phyloP scores from a whole-genome alignment of 2,113 vertebrate genomes.

The Axis porcinus region DNA sequence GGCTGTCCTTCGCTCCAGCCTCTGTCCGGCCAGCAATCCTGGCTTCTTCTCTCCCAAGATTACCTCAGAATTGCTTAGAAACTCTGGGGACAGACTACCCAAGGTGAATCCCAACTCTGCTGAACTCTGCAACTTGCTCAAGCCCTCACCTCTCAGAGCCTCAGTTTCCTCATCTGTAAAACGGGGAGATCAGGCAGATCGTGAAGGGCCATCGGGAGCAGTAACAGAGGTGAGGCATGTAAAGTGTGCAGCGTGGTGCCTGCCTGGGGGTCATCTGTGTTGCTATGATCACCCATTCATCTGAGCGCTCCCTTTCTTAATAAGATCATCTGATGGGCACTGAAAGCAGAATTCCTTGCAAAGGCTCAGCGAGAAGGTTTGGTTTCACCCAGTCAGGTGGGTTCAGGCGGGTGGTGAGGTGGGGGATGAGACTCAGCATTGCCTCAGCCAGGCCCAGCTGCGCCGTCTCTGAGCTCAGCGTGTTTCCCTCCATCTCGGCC shows the following conservation, averaged over 20 bases:
- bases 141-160: not conserved
- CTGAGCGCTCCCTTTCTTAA: not conserved
- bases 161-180: not conserved
- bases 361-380: not conserved
- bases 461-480: accelerated
- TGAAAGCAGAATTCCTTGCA: not conserved
- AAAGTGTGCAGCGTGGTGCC: accelerated
- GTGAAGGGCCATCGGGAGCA: not conserved
- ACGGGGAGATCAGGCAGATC: not conserved
- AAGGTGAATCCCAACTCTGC: not conserved
- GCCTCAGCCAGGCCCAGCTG: not conserved
- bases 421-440: accelerated
- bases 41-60: not conserved
- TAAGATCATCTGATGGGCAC: not conserved
- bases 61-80: not conserved
- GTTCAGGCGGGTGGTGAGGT: not conserved
- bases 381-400: not conserved
- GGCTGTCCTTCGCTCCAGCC: not conserved
- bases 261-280: accelerated
- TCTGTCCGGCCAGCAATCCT: not conserved
- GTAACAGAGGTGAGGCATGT: accelerated
- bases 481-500: not conserved
- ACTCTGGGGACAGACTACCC: not conserved
- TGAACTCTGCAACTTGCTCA: not conserved
- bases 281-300: not conserved